phyloP scores from a whole-genome alignment of 2,888 invertebrate species.

The Melipona bicolor region DNA sequence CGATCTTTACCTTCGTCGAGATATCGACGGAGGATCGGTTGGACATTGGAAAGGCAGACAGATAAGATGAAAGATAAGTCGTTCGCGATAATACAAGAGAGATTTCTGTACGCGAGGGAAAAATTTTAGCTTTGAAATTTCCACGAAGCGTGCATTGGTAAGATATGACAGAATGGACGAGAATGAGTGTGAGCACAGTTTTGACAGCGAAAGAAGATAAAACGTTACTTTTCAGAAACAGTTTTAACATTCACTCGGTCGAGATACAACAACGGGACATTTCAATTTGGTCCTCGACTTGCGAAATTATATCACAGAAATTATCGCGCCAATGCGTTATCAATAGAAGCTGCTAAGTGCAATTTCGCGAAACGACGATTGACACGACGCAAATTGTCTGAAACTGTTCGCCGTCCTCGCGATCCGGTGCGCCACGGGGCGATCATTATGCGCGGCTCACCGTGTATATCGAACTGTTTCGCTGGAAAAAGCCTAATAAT shows the following conservation, averaged over 20 bases:
- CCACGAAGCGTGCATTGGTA: background rate
- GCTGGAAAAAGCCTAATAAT: conserved; percentile 65
- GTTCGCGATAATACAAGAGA: conserved; percentile 15
- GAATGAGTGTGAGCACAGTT: background rate
- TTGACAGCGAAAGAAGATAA: background rate
- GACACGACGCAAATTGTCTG: conserved; percentile 34
- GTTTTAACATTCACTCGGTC: background rate
- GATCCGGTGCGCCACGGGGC: conserved; percentile 43
- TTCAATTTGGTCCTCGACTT: background rate
- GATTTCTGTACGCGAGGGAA: conserved; percentile 22
- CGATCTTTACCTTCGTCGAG: conserved; percentile 63
- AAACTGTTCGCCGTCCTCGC: conserved; percentile 49
- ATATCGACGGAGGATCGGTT: conserved; percentile 66
- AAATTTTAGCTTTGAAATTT: conserved; percentile 26
- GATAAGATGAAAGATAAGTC: conserved; percentile 56
- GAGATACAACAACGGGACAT: background rate
- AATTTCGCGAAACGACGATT: conserved; percentile 37
- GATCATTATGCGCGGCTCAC: conserved; percentile 56
- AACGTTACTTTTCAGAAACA: background rate
- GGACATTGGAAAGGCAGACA: conserved; percentile 52
- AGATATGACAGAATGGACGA: background rate
- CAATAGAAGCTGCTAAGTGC: conserved; percentile 26
- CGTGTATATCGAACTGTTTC: conserved; percentile 60
- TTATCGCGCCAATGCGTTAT: conserved; percentile 22
- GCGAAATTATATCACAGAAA: background rate